A percentile compares a stretch with the other conserved stretches of the same genome.
Conservation (phyloP, 2,888 invertebrate genomes). For the Ichneumon xanthorius region DNA sequence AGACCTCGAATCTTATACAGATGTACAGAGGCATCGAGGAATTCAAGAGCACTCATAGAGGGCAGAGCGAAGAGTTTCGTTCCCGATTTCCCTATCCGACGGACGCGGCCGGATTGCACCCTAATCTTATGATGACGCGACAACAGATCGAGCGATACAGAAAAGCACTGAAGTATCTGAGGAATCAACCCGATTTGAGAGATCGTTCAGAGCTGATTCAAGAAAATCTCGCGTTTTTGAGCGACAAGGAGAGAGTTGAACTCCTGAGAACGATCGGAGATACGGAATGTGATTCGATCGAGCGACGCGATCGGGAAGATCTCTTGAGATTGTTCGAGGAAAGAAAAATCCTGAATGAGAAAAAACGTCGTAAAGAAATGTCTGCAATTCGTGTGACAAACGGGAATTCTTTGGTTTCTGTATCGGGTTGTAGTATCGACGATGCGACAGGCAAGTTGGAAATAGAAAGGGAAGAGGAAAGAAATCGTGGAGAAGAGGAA, state of each 20-base stretch:
- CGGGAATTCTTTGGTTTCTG: background rate
- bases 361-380: background rate
- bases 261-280: constrained; percentile 66
- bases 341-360: background rate
- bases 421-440: background rate
- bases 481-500: background rate
- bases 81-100: constrained; percentile 78
- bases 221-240: constrained; percentile 64
- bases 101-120: constrained; percentile 71
- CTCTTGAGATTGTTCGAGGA: constrained; percentile 59
- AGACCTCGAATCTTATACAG: constrained; percentile 71
- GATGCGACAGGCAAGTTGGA: background rate
- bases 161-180: constrained; percentile 74
- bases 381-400: background rate
- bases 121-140: constrained; percentile 76
- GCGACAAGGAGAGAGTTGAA: constrained; percentile 47
- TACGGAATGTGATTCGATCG: constrained; percentile 31
- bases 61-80: constrained; percentile 62
- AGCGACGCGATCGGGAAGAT: constrained; percentile 43
- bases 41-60: constrained; percentile 75
- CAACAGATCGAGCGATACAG: constrained; percentile 74
- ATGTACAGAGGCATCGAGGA: constrained; percentile 78
- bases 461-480: background rate
- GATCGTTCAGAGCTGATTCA: constrained; percentile 65
- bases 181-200: constrained; percentile 58